These are phyloP conservation scores for Acestrorhynchus altus DNA, from an alignment of 2,797 vertebrate species.

Conservation along the genomic window DNA sequence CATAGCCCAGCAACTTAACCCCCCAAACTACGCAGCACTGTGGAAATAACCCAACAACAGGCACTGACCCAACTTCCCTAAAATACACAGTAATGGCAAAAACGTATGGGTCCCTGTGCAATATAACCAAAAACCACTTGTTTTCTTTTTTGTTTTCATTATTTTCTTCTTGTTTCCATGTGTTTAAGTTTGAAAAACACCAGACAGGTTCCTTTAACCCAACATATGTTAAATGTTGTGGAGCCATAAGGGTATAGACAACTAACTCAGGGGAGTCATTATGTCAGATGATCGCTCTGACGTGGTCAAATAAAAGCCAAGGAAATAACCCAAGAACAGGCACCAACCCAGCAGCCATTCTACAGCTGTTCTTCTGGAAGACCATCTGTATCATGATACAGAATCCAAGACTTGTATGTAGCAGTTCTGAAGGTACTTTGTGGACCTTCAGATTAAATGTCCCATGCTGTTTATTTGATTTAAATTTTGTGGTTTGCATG, in stretches of 20 bases:
- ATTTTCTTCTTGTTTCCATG: neutral
- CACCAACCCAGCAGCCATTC: neutral
- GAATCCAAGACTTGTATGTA: neutral
- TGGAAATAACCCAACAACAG: too few relatives aligned
- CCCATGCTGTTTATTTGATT: too few relatives aligned
- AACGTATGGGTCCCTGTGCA: neutral
- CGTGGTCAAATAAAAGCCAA: neutral
- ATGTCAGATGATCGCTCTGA: neutral
- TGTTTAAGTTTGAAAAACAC: neutral
- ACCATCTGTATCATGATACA: neutral
- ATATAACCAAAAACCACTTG: neutral
- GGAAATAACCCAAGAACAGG: too few relatives aligned
- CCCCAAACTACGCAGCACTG: too few relatives aligned
- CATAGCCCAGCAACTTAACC: too few relatives aligned
- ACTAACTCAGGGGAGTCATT: neutral
- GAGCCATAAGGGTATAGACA: neutral
- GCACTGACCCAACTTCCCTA: too few relatives aligned
- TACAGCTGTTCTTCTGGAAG: neutral
- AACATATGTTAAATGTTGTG: neutral
- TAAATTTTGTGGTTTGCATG: too few relatives aligned
- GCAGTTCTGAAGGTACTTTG: too few relatives aligned
- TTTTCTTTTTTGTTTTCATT: neutral
- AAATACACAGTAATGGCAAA: too few relatives aligned
- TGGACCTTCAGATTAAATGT: too few relatives aligned
- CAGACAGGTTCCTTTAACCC: neutral